Evolutionary conservation across 2,113 vertebrate genomes (phyloP).

Genomic region (Malurus alboscapulatus): DNA sequence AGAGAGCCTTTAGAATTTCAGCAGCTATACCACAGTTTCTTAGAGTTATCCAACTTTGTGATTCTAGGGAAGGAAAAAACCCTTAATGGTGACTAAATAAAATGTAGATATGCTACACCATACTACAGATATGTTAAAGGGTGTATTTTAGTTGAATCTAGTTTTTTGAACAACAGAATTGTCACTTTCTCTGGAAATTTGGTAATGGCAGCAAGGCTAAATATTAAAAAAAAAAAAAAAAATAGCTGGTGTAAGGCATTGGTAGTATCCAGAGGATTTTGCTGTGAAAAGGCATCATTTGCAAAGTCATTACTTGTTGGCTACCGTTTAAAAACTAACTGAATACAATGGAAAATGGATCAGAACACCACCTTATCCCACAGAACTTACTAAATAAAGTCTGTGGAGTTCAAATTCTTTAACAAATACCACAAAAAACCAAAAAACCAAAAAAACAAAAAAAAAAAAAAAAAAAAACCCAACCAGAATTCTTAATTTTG

Average conservation of each 20-base stretch:
- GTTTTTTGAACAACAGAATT: background rate
- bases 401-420: background rate
- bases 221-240: background rate
- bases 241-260: background rate
- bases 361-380: background rate
- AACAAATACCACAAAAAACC: background rate
- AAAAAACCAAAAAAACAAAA: background rate
- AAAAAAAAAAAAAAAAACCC: too few species aligned
- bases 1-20: slow-evolving; percentile 7
- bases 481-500: background rate
- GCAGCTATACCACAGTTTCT: background rate
- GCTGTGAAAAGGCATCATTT: background rate
- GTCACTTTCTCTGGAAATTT: background rate
- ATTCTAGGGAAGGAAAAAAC: background rate
- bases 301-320: background rate
- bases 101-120: background rate
- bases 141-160: background rate
- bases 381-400: background rate
- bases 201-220: background rate
- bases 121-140: background rate
- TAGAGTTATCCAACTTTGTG: background rate
- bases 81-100: background rate
- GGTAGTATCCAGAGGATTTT: background rate
- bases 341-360: background rate
- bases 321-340: background rate